phyloP scores from a whole-genome alignment of 2,888 invertebrate species.

The Drosophila monieri region DNA sequence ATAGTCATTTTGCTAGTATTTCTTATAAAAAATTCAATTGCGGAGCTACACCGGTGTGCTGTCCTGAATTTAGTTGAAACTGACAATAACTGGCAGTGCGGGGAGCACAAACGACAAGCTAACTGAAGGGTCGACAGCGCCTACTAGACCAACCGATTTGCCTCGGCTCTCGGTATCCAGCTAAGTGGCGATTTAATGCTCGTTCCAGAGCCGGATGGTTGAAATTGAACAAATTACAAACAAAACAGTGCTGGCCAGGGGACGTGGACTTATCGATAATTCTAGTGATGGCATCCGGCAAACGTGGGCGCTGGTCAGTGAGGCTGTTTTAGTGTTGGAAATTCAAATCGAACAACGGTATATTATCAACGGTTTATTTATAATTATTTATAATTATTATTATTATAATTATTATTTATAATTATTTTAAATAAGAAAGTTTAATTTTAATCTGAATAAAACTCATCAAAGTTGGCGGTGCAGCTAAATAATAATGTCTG shows the following conservation, averaged over 20 bases:
- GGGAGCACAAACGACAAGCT: constrained; percentile 16
- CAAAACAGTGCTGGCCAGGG: neutral
- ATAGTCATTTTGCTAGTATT: constrained; percentile 47
- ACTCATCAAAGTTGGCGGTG: no score
- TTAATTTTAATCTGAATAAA: no score
- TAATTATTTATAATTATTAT: no score
- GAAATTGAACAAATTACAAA: neutral
- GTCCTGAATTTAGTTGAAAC: constrained; percentile 2
- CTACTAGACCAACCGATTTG: constrained; percentile 4
- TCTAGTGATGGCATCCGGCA: neutral
- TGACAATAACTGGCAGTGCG: constrained; percentile 9
- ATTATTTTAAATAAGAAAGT: no score
- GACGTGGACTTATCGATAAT: constrained; percentile 4
- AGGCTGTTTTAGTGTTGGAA: neutral
- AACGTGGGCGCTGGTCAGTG: neutral
- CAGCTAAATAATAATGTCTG: no score
- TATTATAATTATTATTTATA: no score
- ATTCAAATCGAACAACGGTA: neutral
- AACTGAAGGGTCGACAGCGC: constrained; percentile 10
- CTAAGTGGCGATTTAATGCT: neutral
- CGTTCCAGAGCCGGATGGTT: neutral
- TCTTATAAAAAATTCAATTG: constrained; percentile 15
- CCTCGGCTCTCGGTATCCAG: constrained; percentile 2
- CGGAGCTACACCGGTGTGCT: neutral
- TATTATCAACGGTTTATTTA: neutral